Evolutionary conservation across 1,140 invertebrate species (phyloP).

Genomic region (Drosophila tristis): DNA sequence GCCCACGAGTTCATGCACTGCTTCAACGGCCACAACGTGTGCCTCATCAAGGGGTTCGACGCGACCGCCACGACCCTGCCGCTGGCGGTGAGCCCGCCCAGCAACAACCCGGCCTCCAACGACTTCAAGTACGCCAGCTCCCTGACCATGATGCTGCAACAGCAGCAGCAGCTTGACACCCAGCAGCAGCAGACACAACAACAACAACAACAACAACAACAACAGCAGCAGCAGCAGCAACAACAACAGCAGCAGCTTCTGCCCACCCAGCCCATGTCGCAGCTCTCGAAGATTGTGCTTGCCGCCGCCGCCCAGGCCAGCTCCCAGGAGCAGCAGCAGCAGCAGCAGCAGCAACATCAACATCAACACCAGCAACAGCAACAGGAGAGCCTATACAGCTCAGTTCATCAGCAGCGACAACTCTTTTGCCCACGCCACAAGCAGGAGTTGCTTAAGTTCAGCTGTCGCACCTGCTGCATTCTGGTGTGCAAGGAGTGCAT

Average conservation of each 20-base stretch:
- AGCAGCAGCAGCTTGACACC: conserved; percentile 68
- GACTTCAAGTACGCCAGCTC: conserved; percentile 79
- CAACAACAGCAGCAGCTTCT: conserved; percentile 48
- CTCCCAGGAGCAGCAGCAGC: conserved; percentile 56
- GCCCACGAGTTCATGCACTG: conserved; percentile 99
- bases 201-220: conserved; percentile 42
- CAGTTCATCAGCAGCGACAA: conserved; percentile 58
- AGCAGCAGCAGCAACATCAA: too few species aligned
- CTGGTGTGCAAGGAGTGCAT: conserved; percentile 98
- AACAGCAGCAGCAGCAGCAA: conserved; percentile 14
- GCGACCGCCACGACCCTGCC: conserved; percentile 24
- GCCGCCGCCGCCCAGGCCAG: conserved; percentile 65
- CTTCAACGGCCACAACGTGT: conserved; percentile 97
- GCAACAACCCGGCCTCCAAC: conserved; percentile 67
- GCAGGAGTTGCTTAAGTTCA: conserved; percentile 94
- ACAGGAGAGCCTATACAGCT: conserved; percentile 18
- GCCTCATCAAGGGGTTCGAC: conserved; percentile 83
- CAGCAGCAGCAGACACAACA: conserved; percentile 61
- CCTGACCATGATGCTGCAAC: conserved; percentile 80
- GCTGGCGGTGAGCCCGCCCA: conserved; percentile 28
- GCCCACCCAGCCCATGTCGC: conserved; percentile 64
- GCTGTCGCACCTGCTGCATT: conserved; percentile 94
- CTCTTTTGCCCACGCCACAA: conserved; percentile 88
- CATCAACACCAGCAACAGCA: conserved; percentile 44
- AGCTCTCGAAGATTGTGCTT: conserved; percentile 76